Evolutionary conservation across 2,113 vertebrate species (phyloP), one percentile per base, ranked within the genome.

Genomic region (Oxyruncus cristatus): DNA sequence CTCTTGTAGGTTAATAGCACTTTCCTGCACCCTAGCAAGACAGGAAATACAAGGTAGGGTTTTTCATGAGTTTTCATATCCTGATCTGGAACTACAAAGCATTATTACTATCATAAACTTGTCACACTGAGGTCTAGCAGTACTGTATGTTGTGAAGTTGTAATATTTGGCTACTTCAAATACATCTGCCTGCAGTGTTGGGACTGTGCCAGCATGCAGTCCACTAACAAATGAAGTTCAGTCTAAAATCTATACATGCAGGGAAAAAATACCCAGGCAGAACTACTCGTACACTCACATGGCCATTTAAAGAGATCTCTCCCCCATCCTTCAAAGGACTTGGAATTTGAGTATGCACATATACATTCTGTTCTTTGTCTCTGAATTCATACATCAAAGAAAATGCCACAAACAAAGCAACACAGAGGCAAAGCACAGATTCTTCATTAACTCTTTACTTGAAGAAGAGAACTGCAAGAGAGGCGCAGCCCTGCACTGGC

Each of bases 181-280:
- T 33, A 87, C 88, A 94, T 92, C 86, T 92, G 86, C 66, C 96
- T 92, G 95, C 96, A 95, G 92, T 9, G 49, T 18, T 96, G 96
- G 91, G 70, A 46, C 26, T n/a, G 42, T 66, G 92, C 95, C 96
- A 97, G 88, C 76, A 94, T 85, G 91, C 91, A 88, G 91, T 35
- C 70, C 80, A 85, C 52, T 55, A 79, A 94, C 58, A 88, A 90
- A 84, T 1, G 0, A 44, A 89, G 44, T 72, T 92, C 35, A 74
- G 73, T 68, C 66, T 66, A 65, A 92, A 44, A 85, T 61, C 65
- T 81, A 49, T 50, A 84, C 26, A 56, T 27, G 32, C 23, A 35
- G 53, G 32, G 66, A 67, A 66, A 79, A 76, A 39, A 56, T 8
- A 49, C 8, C 44, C 20, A 37, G 3, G 26, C 61, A 70, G 83